phyloP scores from a whole-genome alignment of 2,113 vertebrate species.

The Nibea coibor region DNA sequence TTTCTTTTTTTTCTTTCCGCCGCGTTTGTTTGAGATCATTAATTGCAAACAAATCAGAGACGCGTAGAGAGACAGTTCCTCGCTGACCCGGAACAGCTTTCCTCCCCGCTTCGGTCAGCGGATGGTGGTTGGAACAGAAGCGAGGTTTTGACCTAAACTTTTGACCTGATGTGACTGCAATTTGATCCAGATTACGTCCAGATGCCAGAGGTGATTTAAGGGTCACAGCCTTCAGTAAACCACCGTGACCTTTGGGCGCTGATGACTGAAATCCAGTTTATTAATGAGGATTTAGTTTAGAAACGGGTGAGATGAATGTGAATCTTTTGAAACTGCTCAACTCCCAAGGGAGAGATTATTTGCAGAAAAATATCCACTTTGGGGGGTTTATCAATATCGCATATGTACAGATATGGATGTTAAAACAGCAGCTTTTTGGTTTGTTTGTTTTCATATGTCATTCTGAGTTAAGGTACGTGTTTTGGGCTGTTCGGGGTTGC shows the following conservation, averaged over 20 bases:
- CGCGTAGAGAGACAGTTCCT: background rate
- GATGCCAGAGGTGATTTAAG: slow-evolving; percentile 22
- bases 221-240: slow-evolving; percentile 45
- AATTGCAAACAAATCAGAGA: slow-evolving; percentile 60
- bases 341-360: background rate
- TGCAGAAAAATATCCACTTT: background rate
- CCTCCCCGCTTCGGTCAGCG: background rate
- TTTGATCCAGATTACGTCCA: slow-evolving; percentile 9
- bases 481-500: too few relatives aligned
- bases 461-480: too few relatives aligned
- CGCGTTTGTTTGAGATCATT: slow-evolving; percentile 65
- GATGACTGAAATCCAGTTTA: slow-evolving; percentile 20
- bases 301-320: background rate
- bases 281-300: slow-evolving; percentile 25
- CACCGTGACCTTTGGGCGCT: slow-evolving; percentile 10
- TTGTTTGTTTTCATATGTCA: too few relatives aligned
- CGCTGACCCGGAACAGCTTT: slow-evolving; percentile 52
- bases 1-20: slow-evolving; percentile 42
- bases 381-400: background rate
- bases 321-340: background rate
- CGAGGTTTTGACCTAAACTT: background rate
- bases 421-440: background rate
- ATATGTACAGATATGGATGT: background rate
- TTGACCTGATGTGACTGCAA: background rate
- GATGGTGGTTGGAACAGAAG: background rate